Evolutionary conservation across 2,113 vertebrate genomes (phyloP).

Genomic region (Alces alces): DNA sequence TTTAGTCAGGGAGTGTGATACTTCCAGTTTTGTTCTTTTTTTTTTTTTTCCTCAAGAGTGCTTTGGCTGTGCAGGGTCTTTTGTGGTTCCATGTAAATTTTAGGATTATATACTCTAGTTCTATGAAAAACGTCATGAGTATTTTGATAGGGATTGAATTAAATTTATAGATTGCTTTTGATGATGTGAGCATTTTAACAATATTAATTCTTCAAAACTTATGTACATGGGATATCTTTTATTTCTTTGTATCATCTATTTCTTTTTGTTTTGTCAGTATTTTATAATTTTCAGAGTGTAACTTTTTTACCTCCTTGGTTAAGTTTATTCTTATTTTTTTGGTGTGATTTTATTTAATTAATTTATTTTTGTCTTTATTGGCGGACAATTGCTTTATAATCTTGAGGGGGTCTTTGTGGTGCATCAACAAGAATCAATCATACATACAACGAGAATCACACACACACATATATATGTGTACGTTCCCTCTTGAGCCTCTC

Average conservation of each 20-base stretch:
- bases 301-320: not conserved
- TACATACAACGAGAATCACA: not conserved
- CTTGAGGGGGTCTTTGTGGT: not conserved
- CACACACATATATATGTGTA: not conserved
- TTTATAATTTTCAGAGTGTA: not conserved
- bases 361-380: not conserved
- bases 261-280: not conserved
- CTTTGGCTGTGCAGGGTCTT: not conserved
- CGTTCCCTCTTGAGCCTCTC: not conserved
- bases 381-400: not conserved
- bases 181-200: not conserved
- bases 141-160: not conserved
- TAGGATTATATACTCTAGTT: not conserved
- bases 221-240: not conserved
- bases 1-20: not conserved
- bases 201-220: not conserved
- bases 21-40: not conserved
- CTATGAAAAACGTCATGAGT: not conserved
- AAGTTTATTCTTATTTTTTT: not conserved
- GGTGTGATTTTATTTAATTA: not conserved
- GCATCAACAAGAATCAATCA: not conserved
- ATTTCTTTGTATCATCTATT: not conserved
- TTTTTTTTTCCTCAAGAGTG: not conserved
- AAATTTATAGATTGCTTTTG: not conserved
- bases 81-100: not conserved